These are phyloP conservation scores for Drosophila suzukii DNA, from an alignment of 1,140 invertebrate genomes.

Conservation along the genomic window DNA sequence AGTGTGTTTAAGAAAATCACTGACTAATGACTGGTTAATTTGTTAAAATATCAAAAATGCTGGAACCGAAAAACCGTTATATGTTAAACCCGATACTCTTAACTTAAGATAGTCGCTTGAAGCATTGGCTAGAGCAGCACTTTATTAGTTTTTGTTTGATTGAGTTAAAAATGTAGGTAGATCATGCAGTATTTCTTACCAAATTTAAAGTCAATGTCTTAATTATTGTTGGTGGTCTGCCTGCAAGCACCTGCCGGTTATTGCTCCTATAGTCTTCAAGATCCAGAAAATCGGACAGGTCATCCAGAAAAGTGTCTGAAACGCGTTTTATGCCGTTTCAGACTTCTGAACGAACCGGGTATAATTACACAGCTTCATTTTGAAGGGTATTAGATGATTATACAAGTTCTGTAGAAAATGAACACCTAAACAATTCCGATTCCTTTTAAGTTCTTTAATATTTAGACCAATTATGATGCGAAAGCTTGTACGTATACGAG, in stretches of 20 bases:
- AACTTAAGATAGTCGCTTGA: constrained; percentile 2
- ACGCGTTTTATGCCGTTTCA: not conserved
- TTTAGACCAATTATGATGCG: constrained; percentile 33
- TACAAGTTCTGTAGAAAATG: constrained; percentile 18
- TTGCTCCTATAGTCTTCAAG: not conserved
- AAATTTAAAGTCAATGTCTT: constrained; percentile 1
- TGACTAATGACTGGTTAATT: not conserved
- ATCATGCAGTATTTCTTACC: constrained; percentile 7
- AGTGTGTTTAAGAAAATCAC: not conserved
- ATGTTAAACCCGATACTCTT: not conserved
- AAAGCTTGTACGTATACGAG: constrained; percentile 34
- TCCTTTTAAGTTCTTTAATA: constrained; percentile 13
- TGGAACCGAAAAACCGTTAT: not conserved
- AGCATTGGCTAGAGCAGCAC: constrained; percentile 4
- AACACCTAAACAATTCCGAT: constrained; percentile 17
- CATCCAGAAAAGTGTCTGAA: not conserved
- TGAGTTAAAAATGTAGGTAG: not conserved
- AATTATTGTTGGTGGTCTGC: constrained; percentile 1
- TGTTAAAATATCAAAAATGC: constrained; percentile 1
- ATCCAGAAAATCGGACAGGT: constrained; percentile 3
- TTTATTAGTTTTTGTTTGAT: not conserved
- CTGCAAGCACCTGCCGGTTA: not conserved
- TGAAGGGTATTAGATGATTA: not conserved
- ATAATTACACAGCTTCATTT: not conserved
- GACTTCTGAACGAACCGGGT: not conserved